Evolutionary conservation across 2,797 vertebrate species (phyloP).

Genomic region (Platyrinchus mystaceus): DNA sequence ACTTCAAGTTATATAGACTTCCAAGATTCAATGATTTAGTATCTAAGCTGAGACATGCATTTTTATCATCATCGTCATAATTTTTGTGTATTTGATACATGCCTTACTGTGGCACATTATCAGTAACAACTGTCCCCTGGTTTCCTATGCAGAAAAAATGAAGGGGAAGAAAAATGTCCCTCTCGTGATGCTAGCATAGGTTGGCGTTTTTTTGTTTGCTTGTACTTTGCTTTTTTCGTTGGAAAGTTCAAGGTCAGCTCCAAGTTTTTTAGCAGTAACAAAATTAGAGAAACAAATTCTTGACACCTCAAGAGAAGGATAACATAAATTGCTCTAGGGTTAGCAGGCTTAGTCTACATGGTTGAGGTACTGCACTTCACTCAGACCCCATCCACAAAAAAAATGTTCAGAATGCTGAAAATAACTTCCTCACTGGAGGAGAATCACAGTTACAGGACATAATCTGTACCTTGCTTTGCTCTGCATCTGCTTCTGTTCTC

Average conservation of each 20-base stretch:
- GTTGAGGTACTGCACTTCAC: not conserved
- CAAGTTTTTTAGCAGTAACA: not conserved
- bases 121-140: not conserved
- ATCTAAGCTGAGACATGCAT: not conserved
- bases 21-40: not conserved
- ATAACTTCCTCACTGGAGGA: not conserved
- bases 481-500: not conserved
- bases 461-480: not conserved
- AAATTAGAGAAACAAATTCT: not conserved
- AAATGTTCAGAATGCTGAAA: not conserved
- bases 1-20: not conserved
- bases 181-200: not conserved
- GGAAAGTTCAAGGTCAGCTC: not conserved
- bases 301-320: not conserved
- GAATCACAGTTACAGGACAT: not conserved
- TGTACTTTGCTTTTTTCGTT: not conserved
- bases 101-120: not conserved
- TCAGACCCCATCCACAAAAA: not conserved
- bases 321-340: not conserved
- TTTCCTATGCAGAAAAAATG: not conserved
- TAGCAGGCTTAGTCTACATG: not conserved
- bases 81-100: not conserved
- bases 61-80: not conserved
- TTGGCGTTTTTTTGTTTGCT: accelerated
- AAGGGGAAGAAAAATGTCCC: not conserved